These are phyloP conservation scores for Augochlorella aurata DNA, from an alignment of 2,888 invertebrate species.

Conservation along the genomic window DNA sequence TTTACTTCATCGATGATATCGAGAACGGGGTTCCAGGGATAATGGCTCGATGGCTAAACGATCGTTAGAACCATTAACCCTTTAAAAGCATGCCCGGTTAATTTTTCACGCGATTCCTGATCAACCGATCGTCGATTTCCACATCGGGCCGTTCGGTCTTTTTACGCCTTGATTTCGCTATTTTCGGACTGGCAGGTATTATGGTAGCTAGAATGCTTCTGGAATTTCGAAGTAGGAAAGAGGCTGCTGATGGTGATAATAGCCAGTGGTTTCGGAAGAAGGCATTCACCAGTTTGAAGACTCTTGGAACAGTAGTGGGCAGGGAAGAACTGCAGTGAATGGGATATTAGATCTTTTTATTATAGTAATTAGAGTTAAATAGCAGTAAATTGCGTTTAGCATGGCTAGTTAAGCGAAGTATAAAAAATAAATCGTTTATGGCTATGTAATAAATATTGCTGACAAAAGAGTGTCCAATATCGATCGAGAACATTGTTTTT, in stretches of 20 bases:
- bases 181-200: neutral
- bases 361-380: too few relatives aligned
- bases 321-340: too few relatives aligned
- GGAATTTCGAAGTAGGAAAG: neutral
- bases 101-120: constrained; percentile 41
- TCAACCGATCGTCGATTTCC: neutral
- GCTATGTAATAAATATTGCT: too few relatives aligned
- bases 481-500: too few relatives aligned
- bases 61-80: constrained; percentile 47
- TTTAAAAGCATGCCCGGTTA: constrained; percentile 25
- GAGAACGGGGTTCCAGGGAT: constrained; percentile 51
- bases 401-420: too few relatives aligned
- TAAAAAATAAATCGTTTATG: too few relatives aligned
- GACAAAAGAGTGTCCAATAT: too few relatives aligned
- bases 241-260: neutral
- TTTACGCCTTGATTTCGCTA: neutral
- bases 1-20: constrained; percentile 68
- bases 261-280: neutral
- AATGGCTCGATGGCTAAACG: constrained; percentile 60
- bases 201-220: neutral
- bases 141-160: neutral
- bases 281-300: too few relatives aligned
- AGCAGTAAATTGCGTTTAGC: too few relatives aligned
- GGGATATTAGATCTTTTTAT: too few relatives aligned
- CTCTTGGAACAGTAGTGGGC: too few relatives aligned